A percentile compares a stretch with the other conserved stretches of the same genome.
Evolutionary conservation across 2,797 vertebrate genomes (phyloP).

Genomic region (Amblyopsis hoosieri): DNA sequence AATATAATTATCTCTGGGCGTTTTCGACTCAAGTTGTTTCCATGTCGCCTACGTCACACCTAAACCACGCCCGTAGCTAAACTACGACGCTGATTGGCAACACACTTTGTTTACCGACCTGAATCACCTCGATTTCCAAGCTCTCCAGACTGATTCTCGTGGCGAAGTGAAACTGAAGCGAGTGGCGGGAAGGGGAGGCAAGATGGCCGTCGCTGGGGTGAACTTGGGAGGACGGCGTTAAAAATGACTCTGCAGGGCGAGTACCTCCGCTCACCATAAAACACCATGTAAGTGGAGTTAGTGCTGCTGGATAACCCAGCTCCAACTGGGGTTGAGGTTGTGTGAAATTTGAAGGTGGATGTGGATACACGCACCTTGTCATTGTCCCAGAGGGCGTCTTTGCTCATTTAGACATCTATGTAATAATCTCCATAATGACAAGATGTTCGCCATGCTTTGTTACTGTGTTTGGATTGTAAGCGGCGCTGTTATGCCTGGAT

Average conservation of each 20-base stretch:
- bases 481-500: conserved; percentile 60
- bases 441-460: conserved; percentile 52
- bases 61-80: too few relatives aligned
- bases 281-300: conserved; percentile 63
- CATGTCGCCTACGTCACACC: too few relatives aligned
- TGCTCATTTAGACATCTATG: conserved; percentile 48
- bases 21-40: too few relatives aligned
- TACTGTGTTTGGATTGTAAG: conserved; percentile 56
- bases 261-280: conserved; percentile 46
- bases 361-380: conserved; percentile 56
- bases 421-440: conserved; percentile 54
- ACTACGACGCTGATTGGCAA: too few relatives aligned
- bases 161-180: too few relatives aligned
- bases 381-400: conserved; percentile 46
- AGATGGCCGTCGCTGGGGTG: conserved; percentile 27
- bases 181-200: conserved; percentile 30
- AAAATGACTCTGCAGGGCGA: conserved; percentile 51
- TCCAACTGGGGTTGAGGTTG: conserved; percentile 48
- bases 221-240: conserved; percentile 43
- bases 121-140: too few relatives aligned
- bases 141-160: too few relatives aligned
- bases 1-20: too few relatives aligned
- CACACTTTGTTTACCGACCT: too few relatives aligned
- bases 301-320: conserved; percentile 47
- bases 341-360: conserved; percentile 45